phyloP scores from a whole-genome alignment of 2,888 invertebrate genomes.

The Peribatodes rhomboidaria region DNA sequence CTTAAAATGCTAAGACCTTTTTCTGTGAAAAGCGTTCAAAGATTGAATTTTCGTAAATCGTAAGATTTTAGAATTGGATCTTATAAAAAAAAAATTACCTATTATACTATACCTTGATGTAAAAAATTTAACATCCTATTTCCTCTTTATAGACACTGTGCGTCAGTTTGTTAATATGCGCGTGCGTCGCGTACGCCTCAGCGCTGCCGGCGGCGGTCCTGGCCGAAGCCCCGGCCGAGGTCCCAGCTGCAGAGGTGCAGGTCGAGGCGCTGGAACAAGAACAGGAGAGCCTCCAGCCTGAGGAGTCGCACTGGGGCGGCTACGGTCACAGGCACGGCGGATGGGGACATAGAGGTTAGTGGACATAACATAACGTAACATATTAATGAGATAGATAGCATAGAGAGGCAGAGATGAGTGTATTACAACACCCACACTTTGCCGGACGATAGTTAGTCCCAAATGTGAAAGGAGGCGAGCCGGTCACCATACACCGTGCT shows the following conservation, averaged over 20 bases:
- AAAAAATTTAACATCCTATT: background rate
- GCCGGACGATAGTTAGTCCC: no score
- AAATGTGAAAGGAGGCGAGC: no score
- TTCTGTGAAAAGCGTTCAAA: no score
- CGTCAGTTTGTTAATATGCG: constrained; percentile 61
- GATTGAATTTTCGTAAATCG: no score
- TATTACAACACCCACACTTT: no score
- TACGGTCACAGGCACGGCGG: constrained; percentile 12
- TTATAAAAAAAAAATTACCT: no score
- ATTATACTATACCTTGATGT: no score
- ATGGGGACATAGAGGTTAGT: constrained; percentile 34
- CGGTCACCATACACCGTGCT: no score
- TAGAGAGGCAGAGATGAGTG: no score
- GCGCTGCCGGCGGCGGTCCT: constrained; percentile 53
- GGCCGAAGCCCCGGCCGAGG: constrained; percentile 46
- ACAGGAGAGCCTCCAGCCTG: constrained; percentile 46
- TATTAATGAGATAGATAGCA: no score
- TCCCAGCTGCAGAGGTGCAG: background rate
- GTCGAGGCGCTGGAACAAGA: constrained; percentile 39
- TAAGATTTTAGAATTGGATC: no score
- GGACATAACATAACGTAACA: background rate
- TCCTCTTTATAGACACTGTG: constrained; percentile 59
- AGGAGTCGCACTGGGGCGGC: constrained; percentile 45
- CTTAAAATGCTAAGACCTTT: no score
- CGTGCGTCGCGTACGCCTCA: constrained; percentile 60